Percentiles rank a stretch among this genome's conserved stretches.
Evolutionary conservation across 92 coral and sea anemone species (phyloP).

Genomic region (Epizoanthus fatuus): DNA sequence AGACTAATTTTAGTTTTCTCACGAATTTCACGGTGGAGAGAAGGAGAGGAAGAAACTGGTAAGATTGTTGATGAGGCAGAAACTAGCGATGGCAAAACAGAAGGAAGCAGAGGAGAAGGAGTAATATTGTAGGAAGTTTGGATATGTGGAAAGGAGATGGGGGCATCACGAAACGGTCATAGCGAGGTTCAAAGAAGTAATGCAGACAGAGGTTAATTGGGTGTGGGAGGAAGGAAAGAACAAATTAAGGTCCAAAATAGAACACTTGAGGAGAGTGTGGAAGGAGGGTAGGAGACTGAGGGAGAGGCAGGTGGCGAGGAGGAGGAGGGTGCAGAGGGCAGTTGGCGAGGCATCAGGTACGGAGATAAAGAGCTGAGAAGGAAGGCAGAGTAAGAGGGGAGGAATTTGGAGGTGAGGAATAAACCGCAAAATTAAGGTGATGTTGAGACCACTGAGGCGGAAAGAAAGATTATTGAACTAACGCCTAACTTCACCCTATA

Average conservation of each 20-base stretch:
- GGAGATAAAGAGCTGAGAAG: background rate
- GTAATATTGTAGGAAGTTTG: background rate
- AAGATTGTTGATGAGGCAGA: slow-evolving; percentile 11
- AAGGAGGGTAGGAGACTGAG: background rate
- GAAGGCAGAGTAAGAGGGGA: background rate
- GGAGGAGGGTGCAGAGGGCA: no score
- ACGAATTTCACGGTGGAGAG: background rate
- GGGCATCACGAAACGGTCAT: slow-evolving; percentile 15
- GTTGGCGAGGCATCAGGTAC: slow-evolving; percentile 1
- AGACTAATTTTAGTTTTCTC: no score
- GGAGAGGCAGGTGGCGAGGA: no score
- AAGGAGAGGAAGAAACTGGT: background rate
- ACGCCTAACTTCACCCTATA: slow-evolving; percentile 23
- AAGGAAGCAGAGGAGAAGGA: slow-evolving; percentile 3
- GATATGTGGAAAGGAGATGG: slow-evolving; percentile 28
- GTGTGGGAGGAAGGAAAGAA: slow-evolving; percentile 17
- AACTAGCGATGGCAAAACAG: slow-evolving; percentile 25
- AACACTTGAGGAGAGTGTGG: slow-evolving; percentile 2
- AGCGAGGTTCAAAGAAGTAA: background rate
- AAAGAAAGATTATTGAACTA: background rate
- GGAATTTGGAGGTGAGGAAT: slow-evolving; percentile 1
- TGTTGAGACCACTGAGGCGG: slow-evolving; percentile 5
- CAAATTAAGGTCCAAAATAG: slow-evolving; percentile 2
- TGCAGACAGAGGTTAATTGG: slow-evolving; percentile 20
- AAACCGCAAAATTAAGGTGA: slow-evolving; percentile 24